phyloP scores from a whole-genome alignment of 2,797 vertebrate genomes.

The Sebastes paucispinis region DNA sequence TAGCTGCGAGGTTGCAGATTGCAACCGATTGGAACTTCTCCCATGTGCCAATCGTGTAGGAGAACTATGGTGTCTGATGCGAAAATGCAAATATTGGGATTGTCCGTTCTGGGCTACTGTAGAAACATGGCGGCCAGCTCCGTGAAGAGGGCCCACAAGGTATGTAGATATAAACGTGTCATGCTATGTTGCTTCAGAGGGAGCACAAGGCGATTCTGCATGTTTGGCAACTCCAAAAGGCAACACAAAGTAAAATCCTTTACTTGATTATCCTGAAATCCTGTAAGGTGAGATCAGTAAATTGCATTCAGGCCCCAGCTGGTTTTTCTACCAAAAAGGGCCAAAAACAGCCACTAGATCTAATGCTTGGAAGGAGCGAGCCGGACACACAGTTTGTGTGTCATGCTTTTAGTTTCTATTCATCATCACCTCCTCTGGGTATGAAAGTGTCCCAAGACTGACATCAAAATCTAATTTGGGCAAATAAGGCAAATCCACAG shows the following conservation, averaged over 20 bases:
- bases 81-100: no score
- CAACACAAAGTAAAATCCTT: not conserved
- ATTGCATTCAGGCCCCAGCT: not conserved
- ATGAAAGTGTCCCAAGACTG: not conserved
- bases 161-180: no score
- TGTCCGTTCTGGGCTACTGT: no score
- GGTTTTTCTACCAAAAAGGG: not conserved
- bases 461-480: not conserved
- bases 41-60: no score
- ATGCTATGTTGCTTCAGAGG: not conserved
- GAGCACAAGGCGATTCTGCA: not conserved
- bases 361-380: not conserved
- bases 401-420: constrained; percentile 1
- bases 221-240: not conserved
- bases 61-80: no score
- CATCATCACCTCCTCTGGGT: not conserved
- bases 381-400: not conserved
- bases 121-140: no score
- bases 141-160: no score
- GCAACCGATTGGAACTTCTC: no score
- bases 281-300: not conserved
- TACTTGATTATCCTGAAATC: not conserved
- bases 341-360: not conserved
- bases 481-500: not conserved
- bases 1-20: no score